These are phyloP conservation scores for Dysmachus trigonus DNA, from an alignment of 2,888 invertebrate genomes.

Conservation along the genomic window DNA sequence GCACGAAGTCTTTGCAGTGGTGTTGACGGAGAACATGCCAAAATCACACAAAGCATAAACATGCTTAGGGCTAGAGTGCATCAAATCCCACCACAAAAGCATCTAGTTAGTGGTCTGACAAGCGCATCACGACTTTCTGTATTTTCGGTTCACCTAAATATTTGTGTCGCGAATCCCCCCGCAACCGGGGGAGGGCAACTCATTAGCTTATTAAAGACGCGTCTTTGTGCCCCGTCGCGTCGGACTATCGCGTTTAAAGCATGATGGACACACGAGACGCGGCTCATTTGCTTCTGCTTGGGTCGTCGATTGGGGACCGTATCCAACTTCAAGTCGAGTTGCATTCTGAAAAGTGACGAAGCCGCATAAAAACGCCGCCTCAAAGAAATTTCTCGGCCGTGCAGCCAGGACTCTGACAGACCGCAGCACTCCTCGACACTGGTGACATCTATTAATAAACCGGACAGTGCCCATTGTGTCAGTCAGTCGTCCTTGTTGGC, in stretches of 20 bases:
- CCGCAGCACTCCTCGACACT: neutral
- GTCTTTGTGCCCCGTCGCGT: neutral
- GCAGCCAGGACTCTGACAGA: neutral
- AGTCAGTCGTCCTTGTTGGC: neutral
- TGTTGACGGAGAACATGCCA: neutral
- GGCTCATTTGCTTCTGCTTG: neutral
- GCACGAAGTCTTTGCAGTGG: neutral
- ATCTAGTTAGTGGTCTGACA: neutral
- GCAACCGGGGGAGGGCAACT: neutral
- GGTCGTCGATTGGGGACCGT: neutral
- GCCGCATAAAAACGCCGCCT: neutral
- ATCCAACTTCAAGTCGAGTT: neutral
- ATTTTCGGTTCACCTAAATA: conserved; percentile 11
- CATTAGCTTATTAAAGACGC: neutral
- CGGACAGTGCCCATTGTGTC: neutral
- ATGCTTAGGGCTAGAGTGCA: neutral
- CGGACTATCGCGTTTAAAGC: neutral
- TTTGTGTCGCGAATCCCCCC: neutral
- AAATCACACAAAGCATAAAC: neutral
- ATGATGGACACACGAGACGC: neutral
- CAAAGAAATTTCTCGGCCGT: neutral
- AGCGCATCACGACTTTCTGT: neutral
- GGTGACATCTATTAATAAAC: neutral
- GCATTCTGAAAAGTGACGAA: neutral
- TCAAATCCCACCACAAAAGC: neutral